Evolutionary conservation across 2,113 vertebrate species (phyloP).

Genomic region (Thermophis baileyi): DNA sequence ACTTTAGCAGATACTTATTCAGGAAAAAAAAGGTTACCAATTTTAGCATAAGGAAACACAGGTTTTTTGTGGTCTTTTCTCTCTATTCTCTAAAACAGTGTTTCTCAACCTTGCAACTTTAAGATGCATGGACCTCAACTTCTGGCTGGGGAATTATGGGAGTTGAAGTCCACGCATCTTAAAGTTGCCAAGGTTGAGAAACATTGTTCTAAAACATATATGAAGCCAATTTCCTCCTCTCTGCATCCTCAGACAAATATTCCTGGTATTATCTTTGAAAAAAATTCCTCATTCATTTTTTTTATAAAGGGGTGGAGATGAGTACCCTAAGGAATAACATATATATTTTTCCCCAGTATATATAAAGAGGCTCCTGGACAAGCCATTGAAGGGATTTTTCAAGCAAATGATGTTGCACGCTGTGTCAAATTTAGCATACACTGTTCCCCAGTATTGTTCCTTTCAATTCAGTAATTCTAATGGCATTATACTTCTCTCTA

Average conservation of each 20-base stretch:
- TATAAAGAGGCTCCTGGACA: conserved; percentile 1
- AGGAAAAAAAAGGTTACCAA: too few species aligned
- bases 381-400: not conserved
- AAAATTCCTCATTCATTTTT: not conserved
- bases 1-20: not conserved
- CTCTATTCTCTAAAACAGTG: not conserved
- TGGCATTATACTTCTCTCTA: not conserved
- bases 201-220: too few species aligned
- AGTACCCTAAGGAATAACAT: not conserved
- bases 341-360: not conserved
- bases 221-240: not conserved
- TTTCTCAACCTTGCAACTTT: not conserved
- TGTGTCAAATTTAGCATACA: accelerated
- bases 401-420: not conserved
- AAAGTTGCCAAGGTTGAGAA: not conserved
- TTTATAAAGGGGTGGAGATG: not conserved
- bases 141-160: too few species aligned
- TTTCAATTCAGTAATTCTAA: not conserved
- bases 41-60: too few species aligned
- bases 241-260: not conserved
- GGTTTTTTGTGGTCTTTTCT: not conserved
- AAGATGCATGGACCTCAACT: too few species aligned
- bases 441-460: not conserved
- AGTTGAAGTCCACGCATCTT: too few species aligned
- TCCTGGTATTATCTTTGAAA: not conserved